Base-by-base conservation (phyloP, 1,140 invertebrate genomes). In the Copidosoma floridanum region DNA sequence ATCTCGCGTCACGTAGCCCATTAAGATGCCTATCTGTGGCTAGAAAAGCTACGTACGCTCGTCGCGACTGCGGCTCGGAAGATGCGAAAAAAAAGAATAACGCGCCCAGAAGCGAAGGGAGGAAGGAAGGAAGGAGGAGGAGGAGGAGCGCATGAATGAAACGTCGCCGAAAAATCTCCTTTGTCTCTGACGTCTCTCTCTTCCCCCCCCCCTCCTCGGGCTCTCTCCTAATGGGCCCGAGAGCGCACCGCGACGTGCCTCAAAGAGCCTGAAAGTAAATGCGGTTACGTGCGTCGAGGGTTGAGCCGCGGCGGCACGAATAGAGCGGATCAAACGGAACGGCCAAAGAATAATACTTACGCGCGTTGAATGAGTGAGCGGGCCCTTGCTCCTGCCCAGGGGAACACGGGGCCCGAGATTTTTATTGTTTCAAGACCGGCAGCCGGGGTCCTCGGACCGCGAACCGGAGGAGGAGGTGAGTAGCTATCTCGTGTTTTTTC, bases 181-280 rank as follows among this genome's bases (percentile, higher is more conserved):
- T 59, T 59, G 48, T 59, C 40, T 59, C 48, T 24, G n/a, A 24
- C 12, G 26, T 24, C 41, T 47, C 44, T 6, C 24, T 27, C 44
- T 47, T 16, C 7, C 16, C 20, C 37, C 41, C 23, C n/a, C 41
- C 6, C 14, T 16, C 24, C 8, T 26, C 20, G 32, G 52, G 26
- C 26, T 11, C 23, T 26, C 47, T 29, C 26, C 50, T 57, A 57
- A 57, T 57, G 55, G 24, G 40, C 23, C 51, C 21, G 54, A 35
- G 27, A 24, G 41, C 14, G 32, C 43, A 20, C 8, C n/a, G 43
- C 44, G 48, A 44, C 43, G 48, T 27, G 43, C 48, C 53, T 60
- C 50, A 53, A 54, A 48, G 58, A 61, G 58, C 54, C 51, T 51
- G 54, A 61, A 61, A 61, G 58, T 61, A 61, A 60, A 60, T 60